Evolutionary conservation across 1,140 invertebrate genomes (phyloP), one percentile per base, ranked within the genome.

Genomic region (Chelonus insularis): DNA sequence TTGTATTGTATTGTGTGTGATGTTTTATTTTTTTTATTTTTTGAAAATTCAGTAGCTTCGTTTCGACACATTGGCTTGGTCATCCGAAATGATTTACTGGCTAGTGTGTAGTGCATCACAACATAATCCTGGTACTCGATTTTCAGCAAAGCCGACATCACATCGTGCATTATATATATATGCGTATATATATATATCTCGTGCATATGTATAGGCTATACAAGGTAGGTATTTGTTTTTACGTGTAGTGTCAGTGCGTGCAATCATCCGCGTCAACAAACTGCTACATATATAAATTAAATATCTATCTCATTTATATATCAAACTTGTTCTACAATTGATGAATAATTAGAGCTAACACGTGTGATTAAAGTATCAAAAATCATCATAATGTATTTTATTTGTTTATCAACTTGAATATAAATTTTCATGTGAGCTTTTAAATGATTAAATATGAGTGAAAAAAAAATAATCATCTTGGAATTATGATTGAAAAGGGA

Each of bases 101-200:
- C 48, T 34, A 51, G 20, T 21, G 32, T 50, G 47, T 51, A 60
- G 58, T 60, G 48, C 58, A 60, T 60, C 50, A 54, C 58, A 18
- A 60, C 48, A 54, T 55, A 61, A 61, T 61, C 41, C 51, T 5
- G 36, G 16, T 41, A 61, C 59, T 61, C 51, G 59, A 61, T 61
- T 61, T 61, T 61, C 51, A 36, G 36, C 21, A 60, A 39, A 60
- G 48, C 58, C 58, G 20, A 51, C 20, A 48, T 12, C 20, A 23
- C 43, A 54, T 37, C 41, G 29, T 43, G 50, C 51, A 39, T 48
- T 54, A 39, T 61, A 55, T 36, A 32, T 45, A 20, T 18, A 43
- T 43, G 16, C 41, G 16, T 41, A 36, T 59, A 39, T 51, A 39
- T 36, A 34, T 21, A 12, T 36, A 12, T 25, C 47, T n/a, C 9